Base-by-base conservation (phyloP, 2,888 invertebrate species). In the Caenorhabditis panamensis region DNA sequence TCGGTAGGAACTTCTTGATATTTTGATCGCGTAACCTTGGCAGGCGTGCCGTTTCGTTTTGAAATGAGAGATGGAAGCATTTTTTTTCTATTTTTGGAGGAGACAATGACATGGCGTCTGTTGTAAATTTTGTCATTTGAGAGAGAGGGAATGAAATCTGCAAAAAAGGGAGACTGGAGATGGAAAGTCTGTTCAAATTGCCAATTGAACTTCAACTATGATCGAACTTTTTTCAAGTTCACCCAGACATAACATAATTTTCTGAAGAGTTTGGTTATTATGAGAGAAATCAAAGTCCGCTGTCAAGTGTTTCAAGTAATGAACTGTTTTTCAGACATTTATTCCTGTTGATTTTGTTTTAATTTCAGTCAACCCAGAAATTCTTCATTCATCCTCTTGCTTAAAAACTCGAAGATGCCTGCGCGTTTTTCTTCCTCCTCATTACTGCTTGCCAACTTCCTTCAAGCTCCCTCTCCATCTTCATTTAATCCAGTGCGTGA, bases 11-110 rank as follows among this genome's bases (percentile, higher is more conserved):
- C 47, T 20, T 61, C 61, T 61, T 71, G 62, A 71, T 71, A 71
- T 61, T 62, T 62, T 62, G 62, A 71, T 71, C 54, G 31, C 61
- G 53, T 24, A 71, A 71, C 62, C 71, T 71, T 71, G 62, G 53
- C 53, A 53, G 24, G 24, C 18, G 18, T 47, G 5, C 47, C 3
- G 47, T 47, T 9, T 18, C 18, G 1, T 47, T n/a, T 18, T 20
- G 20, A n/a, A 47, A 47, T 2, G 18, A 47, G 9, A 18, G 47
- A 47, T 18, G 47, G 20, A n/a, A 47, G 47, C 47, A 47, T 47
- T 47, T 47, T 11, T 18, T 18, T 4, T 47, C 47, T 47, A 47
- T 18, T 47, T 47, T 6, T n/a, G 11, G 47, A 18, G 47, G 13
- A 47, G 18, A 47, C 2, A 47, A 41, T 13, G n/a, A 18, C 3